Percentiles rank a stretch among this genome's conserved stretches.
Evolutionary conservation across 2,113 vertebrate genomes (phyloP).

Genomic region (Hyaena hyaena): DNA sequence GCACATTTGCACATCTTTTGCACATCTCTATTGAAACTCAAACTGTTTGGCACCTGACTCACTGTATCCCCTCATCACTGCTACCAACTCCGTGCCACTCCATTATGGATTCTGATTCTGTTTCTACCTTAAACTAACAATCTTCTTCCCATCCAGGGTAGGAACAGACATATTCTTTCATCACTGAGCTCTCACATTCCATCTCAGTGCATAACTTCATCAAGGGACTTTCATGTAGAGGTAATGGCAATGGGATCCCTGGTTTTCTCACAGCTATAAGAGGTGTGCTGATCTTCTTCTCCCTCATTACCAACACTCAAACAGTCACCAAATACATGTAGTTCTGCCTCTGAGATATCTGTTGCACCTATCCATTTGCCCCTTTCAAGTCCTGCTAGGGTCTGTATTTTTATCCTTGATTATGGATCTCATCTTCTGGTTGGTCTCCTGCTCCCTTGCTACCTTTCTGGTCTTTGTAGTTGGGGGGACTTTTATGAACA

Average conservation of each 20-base stretch:
- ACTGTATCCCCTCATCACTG: not conserved
- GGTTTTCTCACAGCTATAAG: too few species aligned
- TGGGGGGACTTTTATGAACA: not conserved
- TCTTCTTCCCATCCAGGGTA: too few species aligned
- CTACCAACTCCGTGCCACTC: fast-evolving
- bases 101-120: not conserved
- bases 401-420: not conserved
- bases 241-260: fast-evolving
- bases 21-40: not conserved
- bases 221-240: not conserved
- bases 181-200: fast-evolving
- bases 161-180: too few species aligned
- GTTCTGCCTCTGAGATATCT: not conserved
- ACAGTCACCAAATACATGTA: too few species aligned
- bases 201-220: too few species aligned
- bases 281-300: too few species aligned
- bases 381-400: too few species aligned
- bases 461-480: not conserved
- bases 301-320: not conserved
- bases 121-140: not conserved
- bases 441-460: fast-evolving
- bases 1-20: not conserved
- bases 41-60: too few species aligned
- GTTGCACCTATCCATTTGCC: too few species aligned
- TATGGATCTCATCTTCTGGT: fast-evolving